Evolutionary conservation across 2,113 vertebrate species (phyloP).

Genomic region (Takifugu bimaculatus): DNA sequence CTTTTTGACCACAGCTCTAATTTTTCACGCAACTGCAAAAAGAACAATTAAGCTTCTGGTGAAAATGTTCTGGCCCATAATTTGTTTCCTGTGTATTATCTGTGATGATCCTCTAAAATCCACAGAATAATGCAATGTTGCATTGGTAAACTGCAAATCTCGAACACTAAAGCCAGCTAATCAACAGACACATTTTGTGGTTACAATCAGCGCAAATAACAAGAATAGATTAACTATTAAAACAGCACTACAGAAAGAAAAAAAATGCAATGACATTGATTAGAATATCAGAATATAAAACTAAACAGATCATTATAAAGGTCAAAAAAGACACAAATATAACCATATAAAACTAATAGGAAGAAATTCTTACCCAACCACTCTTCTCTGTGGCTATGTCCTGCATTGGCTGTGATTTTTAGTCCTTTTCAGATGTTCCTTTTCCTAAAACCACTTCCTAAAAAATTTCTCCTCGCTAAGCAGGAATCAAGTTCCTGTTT

Average conservation of each 20-base stretch:
- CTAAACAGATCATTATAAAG: background rate
- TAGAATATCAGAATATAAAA: too few species aligned
- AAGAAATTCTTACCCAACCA: background rate
- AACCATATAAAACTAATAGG: background rate
- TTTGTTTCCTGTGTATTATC: background rate
- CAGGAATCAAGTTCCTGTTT: slow-evolving; percentile 8
- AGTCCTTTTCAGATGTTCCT: background rate
- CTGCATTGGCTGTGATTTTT: slow-evolving; percentile 30
- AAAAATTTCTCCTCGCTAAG: slow-evolving; percentile 4
- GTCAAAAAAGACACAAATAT: background rate
- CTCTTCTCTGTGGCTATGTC: background rate
- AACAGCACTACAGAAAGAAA: background rate
- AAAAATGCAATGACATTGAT: too few species aligned
- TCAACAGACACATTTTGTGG: too few species aligned
- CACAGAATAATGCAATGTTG: background rate
- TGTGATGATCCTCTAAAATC: background rate
- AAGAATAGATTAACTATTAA: too few species aligned
- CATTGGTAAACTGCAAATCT: background rate
- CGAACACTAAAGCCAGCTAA: too few species aligned
- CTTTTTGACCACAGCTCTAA: background rate
- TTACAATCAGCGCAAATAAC: too few species aligned
- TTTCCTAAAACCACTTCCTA: slow-evolving; percentile 28
- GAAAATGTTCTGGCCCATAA: background rate
- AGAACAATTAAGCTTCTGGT: too few species aligned
- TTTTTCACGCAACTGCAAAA: too few species aligned